phyloP scores from a whole-genome alignment of 2,888 invertebrate genomes.

The Kryphioiulus occultus region DNA sequence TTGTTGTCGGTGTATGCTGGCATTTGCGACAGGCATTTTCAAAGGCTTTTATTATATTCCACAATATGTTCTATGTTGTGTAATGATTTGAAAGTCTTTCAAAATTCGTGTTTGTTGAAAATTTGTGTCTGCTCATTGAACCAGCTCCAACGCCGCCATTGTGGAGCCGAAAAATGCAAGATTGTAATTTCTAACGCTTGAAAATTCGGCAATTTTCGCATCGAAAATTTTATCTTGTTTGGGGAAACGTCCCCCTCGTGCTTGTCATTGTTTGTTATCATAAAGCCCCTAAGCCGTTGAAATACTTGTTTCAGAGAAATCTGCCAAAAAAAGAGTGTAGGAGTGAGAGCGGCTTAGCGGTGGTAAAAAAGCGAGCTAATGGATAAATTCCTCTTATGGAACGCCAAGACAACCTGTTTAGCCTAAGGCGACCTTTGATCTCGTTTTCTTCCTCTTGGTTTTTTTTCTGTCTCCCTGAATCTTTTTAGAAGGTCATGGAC shows the following conservation, averaged over 20 bases:
- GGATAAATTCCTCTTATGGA: neutral
- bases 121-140: neutral
- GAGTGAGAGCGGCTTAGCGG: neutral
- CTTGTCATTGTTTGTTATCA: neutral
- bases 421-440: neutral
- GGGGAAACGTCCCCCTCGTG: neutral
- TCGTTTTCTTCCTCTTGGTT: neutral
- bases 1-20: no score
- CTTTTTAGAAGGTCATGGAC: neutral
- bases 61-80: no score
- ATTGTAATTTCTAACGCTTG: no score
- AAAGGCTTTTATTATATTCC: no score
- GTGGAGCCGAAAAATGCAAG: neutral
- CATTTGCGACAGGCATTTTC: no score
- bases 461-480: neutral
- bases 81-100: no score
- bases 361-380: neutral
- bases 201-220: neutral
- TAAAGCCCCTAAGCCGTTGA: neutral
- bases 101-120: neutral
- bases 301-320: no score
- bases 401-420: neutral
- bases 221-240: neutral
- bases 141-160: neutral
- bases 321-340: neutral